Conservation (phyloP, 2,888 invertebrate species). For the Mythimna loreyi region DNA sequence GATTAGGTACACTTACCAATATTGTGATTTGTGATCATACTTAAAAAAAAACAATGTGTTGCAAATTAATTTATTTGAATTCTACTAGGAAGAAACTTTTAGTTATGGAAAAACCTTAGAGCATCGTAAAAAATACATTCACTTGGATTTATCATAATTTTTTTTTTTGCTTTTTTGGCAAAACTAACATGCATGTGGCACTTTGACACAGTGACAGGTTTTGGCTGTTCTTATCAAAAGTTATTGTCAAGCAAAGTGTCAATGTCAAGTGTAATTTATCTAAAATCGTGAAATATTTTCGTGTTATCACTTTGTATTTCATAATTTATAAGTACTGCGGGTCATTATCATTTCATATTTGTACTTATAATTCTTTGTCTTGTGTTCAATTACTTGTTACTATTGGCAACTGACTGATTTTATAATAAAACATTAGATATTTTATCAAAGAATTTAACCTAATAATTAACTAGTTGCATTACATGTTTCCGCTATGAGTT, state of each 20-base stretch:
- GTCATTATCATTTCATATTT: conserved; percentile 24
- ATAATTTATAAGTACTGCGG: conserved; percentile 7
- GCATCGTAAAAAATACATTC: neutral
- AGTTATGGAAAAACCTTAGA: too few species aligned
- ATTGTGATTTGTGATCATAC: too few species aligned
- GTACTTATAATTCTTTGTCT: neutral
- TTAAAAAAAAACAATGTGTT: conserved; percentile 22
- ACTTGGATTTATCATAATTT: too few species aligned
- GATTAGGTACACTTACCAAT: too few species aligned
- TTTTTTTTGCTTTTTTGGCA: too few species aligned
- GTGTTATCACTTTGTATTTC: conserved; percentile 13
- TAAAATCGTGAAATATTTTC: neutral
- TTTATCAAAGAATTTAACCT: neutral
- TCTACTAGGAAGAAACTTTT: too few species aligned
- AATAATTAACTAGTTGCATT: neutral
- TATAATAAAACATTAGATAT: neutral
- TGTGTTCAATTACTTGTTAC: neutral
- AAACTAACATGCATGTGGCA: neutral
- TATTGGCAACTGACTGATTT: neutral
- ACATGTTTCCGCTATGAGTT: conserved; percentile 27
- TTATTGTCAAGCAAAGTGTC: conserved; percentile 13
- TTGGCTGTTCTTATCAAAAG: neutral
- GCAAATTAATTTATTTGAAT: neutral
- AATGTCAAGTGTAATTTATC: neutral
- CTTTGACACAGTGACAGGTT: too few species aligned